These are phyloP conservation scores for Siniperca chuatsi DNA, from an alignment of 2,113 vertebrate species.

Conservation along the genomic window DNA sequence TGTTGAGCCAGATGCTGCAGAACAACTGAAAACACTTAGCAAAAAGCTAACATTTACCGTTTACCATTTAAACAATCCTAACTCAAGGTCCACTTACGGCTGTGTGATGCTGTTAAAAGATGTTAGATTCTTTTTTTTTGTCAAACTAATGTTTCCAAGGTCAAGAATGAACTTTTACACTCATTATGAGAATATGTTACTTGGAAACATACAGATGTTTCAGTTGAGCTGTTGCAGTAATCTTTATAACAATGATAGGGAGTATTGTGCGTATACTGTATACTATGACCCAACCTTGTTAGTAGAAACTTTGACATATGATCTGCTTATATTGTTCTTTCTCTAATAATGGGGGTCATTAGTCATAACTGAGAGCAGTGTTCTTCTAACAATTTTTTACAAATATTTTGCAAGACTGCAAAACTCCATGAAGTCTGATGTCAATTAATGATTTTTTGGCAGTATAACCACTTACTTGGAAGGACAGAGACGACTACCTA, in stretches of 20 bases:
- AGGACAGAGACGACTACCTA: conserved; percentile 14
- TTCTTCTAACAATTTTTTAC: background rate
- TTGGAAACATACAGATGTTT: background rate
- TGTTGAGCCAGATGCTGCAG: background rate
- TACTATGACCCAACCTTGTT: background rate
- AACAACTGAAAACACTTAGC: background rate
- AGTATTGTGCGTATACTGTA: background rate
- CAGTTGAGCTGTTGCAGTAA: background rate
- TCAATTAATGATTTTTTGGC: conserved; percentile 8
- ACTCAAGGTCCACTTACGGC: background rate
- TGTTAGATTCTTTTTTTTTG: background rate
- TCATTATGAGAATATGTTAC: background rate
- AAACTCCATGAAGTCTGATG: background rate
- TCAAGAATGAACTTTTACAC: background rate
- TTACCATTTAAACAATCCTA: too few relatives aligned
- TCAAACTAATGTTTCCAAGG: background rate
- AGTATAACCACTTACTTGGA: conserved; percentile 1
- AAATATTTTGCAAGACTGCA: background rate
- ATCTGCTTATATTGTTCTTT: background rate
- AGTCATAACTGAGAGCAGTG: background rate
- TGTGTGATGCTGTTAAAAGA: too few relatives aligned
- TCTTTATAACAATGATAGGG: background rate
- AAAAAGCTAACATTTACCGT: background rate
- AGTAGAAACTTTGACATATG: background rate
- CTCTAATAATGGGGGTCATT: background rate